Percentiles rank a stretch among this genome's conserved stretches.
Conservation (phyloP, 1,140 invertebrate genomes). For the Apocrypta bakeri region DNA sequence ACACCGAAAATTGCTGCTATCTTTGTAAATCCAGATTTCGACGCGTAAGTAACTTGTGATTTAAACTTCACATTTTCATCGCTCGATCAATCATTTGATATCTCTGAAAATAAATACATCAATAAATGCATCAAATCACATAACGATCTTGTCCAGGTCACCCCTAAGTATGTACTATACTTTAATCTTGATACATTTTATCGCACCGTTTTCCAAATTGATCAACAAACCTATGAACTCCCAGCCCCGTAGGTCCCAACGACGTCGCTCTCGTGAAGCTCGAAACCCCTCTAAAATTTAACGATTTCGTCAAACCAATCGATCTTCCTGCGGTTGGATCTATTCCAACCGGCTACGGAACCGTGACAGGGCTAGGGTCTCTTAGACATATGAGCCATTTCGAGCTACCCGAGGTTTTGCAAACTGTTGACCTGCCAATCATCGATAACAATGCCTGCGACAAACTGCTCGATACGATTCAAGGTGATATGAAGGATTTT, state of each 20-base stretch:
- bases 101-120: no score
- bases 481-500: conserved; percentile 48
- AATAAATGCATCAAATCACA: no score
- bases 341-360: conserved; percentile 7
- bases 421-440: conserved; percentile 19
- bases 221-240: not conserved
- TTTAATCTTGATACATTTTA: no score
- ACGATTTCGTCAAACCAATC: conserved; percentile 52
- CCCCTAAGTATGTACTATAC: no score
- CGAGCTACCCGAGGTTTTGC: not conserved
- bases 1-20: not conserved
- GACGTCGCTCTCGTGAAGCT: conserved; percentile 21
- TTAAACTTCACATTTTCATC: no score
- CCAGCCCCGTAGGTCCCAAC: not conserved
- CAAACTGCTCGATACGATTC: conserved; percentile 50
- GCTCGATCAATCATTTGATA: no score
- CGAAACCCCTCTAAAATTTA: conserved; percentile 41
- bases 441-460: conserved; percentile 27
- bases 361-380: conserved; percentile 5
- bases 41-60: not conserved
- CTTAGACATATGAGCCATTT: not conserved
- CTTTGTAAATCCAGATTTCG: not conserved
- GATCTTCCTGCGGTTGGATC: not conserved
- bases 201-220: no score
- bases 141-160: no score